Evolutionary conservation across 1,140 invertebrate genomes (phyloP).

Genomic region (Ylistrum balloti): DNA sequence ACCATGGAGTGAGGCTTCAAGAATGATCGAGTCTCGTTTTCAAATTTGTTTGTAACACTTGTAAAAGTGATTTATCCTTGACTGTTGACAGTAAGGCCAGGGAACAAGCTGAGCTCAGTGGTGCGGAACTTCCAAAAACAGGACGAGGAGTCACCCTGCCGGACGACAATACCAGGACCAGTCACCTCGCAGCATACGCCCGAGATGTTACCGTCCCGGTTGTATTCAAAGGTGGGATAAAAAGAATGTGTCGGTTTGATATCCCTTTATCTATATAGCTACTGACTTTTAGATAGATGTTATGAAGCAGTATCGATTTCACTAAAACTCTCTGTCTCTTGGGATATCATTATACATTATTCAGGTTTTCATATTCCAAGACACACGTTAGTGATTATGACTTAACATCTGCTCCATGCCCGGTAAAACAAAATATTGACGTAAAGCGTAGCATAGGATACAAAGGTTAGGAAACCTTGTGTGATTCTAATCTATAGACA

Average conservation of each 20-base stretch:
- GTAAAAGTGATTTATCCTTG: too few species aligned
- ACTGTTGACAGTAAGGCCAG: not conserved
- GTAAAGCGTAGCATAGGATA: not conserved
- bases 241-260: not conserved
- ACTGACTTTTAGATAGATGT: too few species aligned
- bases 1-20: too few species aligned
- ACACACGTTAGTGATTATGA: not conserved
- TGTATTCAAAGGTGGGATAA: slow-evolving; percentile 60
- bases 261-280: too few species aligned
- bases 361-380: not conserved
- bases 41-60: too few species aligned
- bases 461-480: not conserved
- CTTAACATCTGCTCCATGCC: not conserved
- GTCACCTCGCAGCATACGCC: slow-evolving; percentile 62
- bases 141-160: slow-evolving; percentile 10
- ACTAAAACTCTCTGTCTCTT: not conserved
- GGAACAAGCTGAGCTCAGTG: slow-evolving; percentile 47
- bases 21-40: too few species aligned
- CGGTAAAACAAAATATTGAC: not conserved
- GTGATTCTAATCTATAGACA: not conserved
- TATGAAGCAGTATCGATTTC: not conserved
- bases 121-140: slow-evolving; percentile 30
- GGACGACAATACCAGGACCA: slow-evolving; percentile 51
- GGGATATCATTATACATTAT: not conserved
- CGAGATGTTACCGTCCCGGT: slow-evolving; percentile 60